A percentile compares a stretch with the other conserved stretches of the same genome.
Evolutionary conservation across 2,113 vertebrate species (phyloP).

Genomic region (Muntiacus reevesi): DNA sequence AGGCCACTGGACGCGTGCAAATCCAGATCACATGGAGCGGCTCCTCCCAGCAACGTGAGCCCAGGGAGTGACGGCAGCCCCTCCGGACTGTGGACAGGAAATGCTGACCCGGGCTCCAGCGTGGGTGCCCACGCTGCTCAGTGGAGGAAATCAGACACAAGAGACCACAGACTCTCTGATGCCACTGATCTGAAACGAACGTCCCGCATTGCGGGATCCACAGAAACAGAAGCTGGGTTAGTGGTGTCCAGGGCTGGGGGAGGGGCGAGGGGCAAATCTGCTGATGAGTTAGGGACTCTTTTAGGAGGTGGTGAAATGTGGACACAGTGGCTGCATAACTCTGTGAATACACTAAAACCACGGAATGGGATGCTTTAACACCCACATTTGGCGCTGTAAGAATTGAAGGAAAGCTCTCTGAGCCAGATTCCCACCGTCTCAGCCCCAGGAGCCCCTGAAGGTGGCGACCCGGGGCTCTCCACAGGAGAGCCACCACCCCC

Average conservation of each 20-base stretch:
- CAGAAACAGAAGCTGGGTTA: neutral
- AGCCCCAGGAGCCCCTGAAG: neutral
- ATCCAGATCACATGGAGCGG: neutral
- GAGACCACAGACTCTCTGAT: neutral
- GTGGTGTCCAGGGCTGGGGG: neutral
- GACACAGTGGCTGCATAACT: neutral
- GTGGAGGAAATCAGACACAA: too few species aligned
- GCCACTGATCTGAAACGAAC: fast-evolving
- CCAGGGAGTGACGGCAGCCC: fast-evolving
- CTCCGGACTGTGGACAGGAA: fast-evolving
- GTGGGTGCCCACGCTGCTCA: fast-evolving
- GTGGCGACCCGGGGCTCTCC: neutral
- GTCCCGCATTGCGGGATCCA: fast-evolving
- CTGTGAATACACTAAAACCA: neutral
- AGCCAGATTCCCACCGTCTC: neutral
- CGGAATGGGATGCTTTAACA: fast-evolving
- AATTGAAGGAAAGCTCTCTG: neutral
- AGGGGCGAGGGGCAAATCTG: neutral
- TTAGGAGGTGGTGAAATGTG: neutral
- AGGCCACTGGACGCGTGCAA: neutral
- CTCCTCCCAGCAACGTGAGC: neutral
- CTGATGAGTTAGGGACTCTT: neutral
- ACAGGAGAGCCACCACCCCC: too few species aligned
- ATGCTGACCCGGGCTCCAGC: neutral
- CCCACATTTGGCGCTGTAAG: neutral